Evolutionary conservation across 2,888 invertebrate species (phyloP).

Genomic region (Calliphora vomitoria): DNA sequence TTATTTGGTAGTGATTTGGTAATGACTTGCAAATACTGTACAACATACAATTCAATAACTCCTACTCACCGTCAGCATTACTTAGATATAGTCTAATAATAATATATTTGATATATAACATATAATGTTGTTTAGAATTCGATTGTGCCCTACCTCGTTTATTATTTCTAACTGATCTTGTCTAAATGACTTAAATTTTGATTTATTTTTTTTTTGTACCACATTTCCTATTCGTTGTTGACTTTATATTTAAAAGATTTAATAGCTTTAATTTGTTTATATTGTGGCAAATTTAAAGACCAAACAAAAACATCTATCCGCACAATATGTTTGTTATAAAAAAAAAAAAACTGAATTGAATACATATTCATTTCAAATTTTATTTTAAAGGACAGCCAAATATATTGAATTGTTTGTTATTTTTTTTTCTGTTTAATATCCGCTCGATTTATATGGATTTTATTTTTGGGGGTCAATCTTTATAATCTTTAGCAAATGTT

Average conservation of each 20-base stretch:
- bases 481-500: background rate
- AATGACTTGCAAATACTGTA: no score
- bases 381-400: conserved; percentile 15
- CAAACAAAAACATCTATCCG: background rate
- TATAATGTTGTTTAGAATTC: background rate
- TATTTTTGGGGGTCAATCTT: conserved; percentile 12
- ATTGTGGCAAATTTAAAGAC: conserved; percentile 17
- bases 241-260: background rate
- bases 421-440: conserved; percentile 5
- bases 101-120: no score
- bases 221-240: background rate
- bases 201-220: background rate
- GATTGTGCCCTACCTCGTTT: no score
- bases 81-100: no score
- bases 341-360: background rate
- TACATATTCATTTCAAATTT: conserved; percentile 3
- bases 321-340: conserved; percentile 26
- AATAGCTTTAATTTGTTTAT: background rate
- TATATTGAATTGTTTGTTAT: background rate
- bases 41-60: no score
- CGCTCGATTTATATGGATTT: conserved; percentile 3
- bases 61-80: no score
- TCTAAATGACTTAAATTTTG: no score
- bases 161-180: no score
- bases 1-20: no score